Percentiles rank a stretch among this genome's conserved stretches.
Evolutionary conservation across 2,113 vertebrate genomes (phyloP).

Genomic region (Sminthopsis crassicaudata): DNA sequence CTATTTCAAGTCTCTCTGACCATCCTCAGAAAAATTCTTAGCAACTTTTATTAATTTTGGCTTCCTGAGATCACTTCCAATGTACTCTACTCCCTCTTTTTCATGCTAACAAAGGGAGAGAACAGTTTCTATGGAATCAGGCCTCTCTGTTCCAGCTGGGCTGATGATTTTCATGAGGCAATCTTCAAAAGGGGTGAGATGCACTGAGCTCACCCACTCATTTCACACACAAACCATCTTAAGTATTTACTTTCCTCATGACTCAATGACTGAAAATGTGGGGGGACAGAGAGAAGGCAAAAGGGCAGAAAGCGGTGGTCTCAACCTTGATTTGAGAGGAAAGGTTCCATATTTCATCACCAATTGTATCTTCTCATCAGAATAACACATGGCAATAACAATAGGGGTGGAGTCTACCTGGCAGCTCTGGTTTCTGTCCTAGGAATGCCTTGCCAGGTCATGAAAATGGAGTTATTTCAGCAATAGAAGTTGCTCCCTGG

Average conservation of each 20-base stretch:
- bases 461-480: constrained; percentile 2
- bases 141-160: not conserved
- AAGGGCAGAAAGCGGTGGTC: not conserved
- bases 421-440: not conserved
- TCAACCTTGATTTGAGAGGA: constrained; percentile 32
- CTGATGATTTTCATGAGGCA: constrained; percentile 35
- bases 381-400: not conserved
- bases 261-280: constrained; percentile 34
- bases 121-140: constrained; percentile 23
- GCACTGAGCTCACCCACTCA: constrained; percentile 52
- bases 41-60: not conserved
- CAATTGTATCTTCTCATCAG: constrained; percentile 54
- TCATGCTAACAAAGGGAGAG: not conserved
- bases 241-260: constrained; percentile 42
- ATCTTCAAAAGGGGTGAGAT: constrained; percentile 47
- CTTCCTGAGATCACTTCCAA: constrained; percentile 10
- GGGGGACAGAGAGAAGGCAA: too few species aligned
- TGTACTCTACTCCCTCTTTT: not conserved
- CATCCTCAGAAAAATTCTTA: not conserved
- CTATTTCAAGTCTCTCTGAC: constrained; percentile 1
- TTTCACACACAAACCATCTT: constrained; percentile 63
- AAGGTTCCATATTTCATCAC: not conserved
- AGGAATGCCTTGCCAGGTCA: not conserved
- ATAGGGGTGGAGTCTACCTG: not conserved
- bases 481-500: not conserved